These are phyloP conservation scores for Nasonia oneida DNA, from an alignment of 2,888 invertebrate species.

Conservation along the genomic window DNA sequence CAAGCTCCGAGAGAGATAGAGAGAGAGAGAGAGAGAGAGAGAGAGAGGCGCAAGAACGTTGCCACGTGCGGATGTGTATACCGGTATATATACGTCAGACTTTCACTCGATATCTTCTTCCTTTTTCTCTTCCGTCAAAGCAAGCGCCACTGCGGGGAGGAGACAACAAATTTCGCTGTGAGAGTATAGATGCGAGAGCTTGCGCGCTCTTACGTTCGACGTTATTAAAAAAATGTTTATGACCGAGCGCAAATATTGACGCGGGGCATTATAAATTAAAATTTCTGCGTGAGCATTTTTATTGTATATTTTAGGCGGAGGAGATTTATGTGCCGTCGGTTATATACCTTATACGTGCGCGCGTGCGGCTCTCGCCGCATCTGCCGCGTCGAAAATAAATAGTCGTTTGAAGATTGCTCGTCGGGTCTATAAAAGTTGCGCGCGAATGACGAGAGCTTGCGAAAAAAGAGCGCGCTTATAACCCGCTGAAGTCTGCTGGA, in stretches of 20 bases:
- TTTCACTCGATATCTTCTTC: not conserved
- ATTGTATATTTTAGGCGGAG: not conserved
- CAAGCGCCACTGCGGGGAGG: not conserved
- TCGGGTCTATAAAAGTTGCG: not conserved
- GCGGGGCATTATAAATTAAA: conserved; percentile 7
- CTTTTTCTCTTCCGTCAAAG: conserved; percentile 2
- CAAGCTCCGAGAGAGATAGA: conserved; percentile 6
- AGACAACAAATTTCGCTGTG: not conserved
- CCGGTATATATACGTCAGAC: not conserved
- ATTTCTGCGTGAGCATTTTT: not conserved
- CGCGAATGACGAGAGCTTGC: not conserved
- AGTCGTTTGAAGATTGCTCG: not conserved
- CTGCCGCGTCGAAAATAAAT: not conserved
- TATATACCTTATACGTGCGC: not conserved
- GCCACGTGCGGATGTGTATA: not conserved
- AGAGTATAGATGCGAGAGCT: not conserved
- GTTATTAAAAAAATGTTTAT: conserved; percentile 22
- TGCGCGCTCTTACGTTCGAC: not conserved
- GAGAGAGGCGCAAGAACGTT: not conserved
- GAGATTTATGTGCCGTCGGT: not conserved
- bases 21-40: not conserved
- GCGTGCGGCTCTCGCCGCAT: not conserved
- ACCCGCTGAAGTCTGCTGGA: not conserved
- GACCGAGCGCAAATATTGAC: conserved; percentile 29
- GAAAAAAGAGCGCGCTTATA: not conserved